phyloP scores from a whole-genome alignment of 2,888 invertebrate species.

The Apamea monoglypha region DNA sequence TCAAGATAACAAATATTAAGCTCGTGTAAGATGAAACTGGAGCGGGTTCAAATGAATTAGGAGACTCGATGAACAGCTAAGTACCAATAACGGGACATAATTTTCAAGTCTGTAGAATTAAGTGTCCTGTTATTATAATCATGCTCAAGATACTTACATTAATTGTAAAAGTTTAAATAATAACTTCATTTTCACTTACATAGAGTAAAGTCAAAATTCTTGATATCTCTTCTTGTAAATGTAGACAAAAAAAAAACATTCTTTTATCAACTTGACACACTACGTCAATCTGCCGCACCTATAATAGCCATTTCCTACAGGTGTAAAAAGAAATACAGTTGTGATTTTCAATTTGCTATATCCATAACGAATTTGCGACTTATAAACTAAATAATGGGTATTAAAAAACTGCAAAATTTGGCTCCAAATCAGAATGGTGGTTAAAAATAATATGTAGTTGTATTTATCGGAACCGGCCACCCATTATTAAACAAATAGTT shows the following conservation, averaged over 20 bases:
- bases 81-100: not conserved
- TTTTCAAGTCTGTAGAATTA: not conserved
- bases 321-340: not conserved
- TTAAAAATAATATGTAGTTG: not conserved
- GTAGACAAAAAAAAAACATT: not conserved
- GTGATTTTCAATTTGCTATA: not conserved
- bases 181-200: not conserved
- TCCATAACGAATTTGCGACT: not conserved
- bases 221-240: not conserved
- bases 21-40: conserved; percentile 15
- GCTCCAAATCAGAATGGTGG: not conserved
- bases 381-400: not conserved
- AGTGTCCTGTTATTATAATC: not conserved
- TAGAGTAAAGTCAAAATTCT: too few species aligned
- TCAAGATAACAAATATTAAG: conserved; percentile 48
- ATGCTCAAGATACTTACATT: not conserved
- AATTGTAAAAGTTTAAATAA: not conserved
- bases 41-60: conserved; percentile 7
- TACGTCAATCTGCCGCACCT: not conserved
- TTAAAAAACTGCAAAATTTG: not conserved
- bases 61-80: not conserved
- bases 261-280: not conserved
- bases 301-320: not conserved
- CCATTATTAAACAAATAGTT: not conserved
- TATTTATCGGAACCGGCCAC: not conserved